These are phyloP conservation scores for Brachyptera risi DNA, from an alignment of 2,888 invertebrate species.

Conservation along the genomic window DNA sequence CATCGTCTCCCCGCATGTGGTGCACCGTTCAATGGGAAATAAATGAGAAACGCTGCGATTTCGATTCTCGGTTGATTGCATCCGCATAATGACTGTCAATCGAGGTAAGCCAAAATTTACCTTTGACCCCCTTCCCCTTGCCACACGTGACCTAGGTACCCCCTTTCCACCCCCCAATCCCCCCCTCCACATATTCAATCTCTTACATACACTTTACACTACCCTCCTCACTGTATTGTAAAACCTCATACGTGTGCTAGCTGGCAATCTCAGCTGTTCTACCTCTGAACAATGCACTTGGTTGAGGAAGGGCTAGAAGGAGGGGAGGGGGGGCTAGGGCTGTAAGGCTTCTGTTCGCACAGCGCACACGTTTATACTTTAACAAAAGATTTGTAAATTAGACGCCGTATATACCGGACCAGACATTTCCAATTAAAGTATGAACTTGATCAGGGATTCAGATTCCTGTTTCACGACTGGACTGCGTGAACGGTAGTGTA, in stretches of 20 bases:
- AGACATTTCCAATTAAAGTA: not conserved
- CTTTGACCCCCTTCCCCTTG: not conserved
- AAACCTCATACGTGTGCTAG: not conserved
- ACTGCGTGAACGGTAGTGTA: no score
- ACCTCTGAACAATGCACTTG: not conserved
- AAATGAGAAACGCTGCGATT: slow-evolving; percentile 2
- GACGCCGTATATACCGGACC: not conserved
- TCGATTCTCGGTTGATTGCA: not conserved
- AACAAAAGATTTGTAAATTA: slow-evolving; percentile 10
- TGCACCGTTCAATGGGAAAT: not conserved
- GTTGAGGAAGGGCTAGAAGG: not conserved
- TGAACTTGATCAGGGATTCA: not conserved
- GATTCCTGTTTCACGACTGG: no score
- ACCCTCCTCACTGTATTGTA: not conserved
- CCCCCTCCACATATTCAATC: not conserved
- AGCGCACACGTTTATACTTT: slow-evolving; percentile 5
- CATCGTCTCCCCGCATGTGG: not conserved
- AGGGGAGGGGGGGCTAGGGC: not conserved
- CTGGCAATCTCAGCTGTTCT: not conserved
- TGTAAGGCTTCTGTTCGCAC: not conserved
- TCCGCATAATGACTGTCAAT: slow-evolving; percentile 8
- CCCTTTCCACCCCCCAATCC: not conserved
- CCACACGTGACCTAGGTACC: not conserved
- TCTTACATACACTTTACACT: slow-evolving; percentile 11
- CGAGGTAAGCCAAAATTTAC: slow-evolving; percentile 15